Evolutionary conservation across 2,797 vertebrate species (phyloP), one percentile per base, ranked within the genome.

Genomic region (Crypturellus tataupa): DNA sequence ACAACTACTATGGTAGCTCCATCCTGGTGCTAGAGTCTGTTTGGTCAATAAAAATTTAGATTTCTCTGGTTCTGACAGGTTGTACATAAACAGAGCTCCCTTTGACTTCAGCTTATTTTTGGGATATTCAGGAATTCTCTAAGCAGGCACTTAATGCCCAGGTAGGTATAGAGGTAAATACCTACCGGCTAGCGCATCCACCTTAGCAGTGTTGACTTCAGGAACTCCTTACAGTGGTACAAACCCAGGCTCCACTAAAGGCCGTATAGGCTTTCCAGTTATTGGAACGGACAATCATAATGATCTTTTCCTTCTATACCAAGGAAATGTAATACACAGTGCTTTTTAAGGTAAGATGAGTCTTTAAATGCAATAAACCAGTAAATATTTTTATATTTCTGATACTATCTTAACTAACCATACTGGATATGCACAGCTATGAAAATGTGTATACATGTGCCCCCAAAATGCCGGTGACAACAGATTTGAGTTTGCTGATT

Each of bases 91-190:
- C 46, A 33, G 37, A 88, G 59, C 39, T 91, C 68, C 33, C 53
- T 89, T 82, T 90, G 86, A 49, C 60, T 95, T 92, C 80, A 84
- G 59, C 51, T 76, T 84, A 33, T 84, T 78, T 88, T 90, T 90
- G 68, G 85, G 51, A 53, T 73, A 55, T 60, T 93, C 60, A 79
- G 77, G 67, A 86, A 60, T 40, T 91, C 92, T 73, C 42, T 71
- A 97, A 92, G 85, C 72, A 88, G 73, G 91, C 77, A 94, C 84
- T 80, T 92, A 79, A 42, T 70, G 65, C 76, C 89, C 81, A 85
- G 91, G 89, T 93, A 82, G 56, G 51, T 79, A 89, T 91, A 31
- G 91, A 82, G 59, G 46, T 81, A 89, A 89, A 33, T 81, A 39
- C 68, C 90, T 95, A 53, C 47, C 64, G 80, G 63, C 67, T 86